Evolutionary conservation across 2,888 invertebrate genomes (phyloP).

Genomic region (Meloe dianella): DNA sequence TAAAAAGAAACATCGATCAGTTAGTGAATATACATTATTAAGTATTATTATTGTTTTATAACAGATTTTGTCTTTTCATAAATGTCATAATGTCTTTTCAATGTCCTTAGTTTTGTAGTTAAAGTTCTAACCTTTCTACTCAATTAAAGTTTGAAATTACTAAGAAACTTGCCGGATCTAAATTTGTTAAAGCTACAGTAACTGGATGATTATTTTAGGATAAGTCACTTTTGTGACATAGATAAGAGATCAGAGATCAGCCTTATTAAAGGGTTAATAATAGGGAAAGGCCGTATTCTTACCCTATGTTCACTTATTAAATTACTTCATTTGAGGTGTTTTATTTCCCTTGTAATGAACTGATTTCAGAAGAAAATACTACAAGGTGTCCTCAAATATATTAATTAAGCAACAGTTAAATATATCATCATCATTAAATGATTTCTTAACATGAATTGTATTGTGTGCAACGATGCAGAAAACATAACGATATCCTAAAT

Average conservation of each 20-base stretch:
- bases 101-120: conserved; percentile 15
- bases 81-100: conserved; percentile 15
- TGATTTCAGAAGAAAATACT: not conserved
- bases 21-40: not conserved
- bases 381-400: conserved; percentile 1
- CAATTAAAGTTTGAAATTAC: conserved; percentile 17
- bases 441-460: conserved; percentile 23
- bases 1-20: not conserved
- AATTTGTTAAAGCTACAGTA: conserved; percentile 17
- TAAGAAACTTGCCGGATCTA: conserved; percentile 12
- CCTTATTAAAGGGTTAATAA: not conserved
- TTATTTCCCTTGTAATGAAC: not conserved
- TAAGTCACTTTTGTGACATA: conserved; percentile 13
- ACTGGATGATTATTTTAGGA: conserved; percentile 10
- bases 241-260: not conserved
- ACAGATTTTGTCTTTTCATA: not conserved
- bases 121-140: conserved; percentile 14
- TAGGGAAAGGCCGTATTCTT: not conserved
- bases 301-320: not conserved
- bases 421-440: too few relatives aligned
- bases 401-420: conserved; percentile 19
- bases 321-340: not conserved
- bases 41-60: not conserved
- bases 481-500: conserved; percentile 20
- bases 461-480: conserved; percentile 21